Evolutionary conservation across 1,140 invertebrate species (phyloP).

Genomic region (Bombus confusus): DNA sequence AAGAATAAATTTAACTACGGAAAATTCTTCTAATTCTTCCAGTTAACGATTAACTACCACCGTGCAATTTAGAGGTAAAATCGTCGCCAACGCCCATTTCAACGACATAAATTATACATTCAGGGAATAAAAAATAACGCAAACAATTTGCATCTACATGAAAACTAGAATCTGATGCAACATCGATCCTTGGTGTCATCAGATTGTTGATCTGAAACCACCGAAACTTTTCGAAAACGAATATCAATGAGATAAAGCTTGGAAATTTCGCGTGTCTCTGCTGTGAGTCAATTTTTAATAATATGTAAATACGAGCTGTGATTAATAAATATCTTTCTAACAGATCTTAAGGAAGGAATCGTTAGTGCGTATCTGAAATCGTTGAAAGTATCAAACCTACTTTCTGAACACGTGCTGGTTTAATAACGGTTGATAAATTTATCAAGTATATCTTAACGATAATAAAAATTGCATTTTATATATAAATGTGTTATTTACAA

Average conservation of each 20-base stretch:
- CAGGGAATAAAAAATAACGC: slow-evolving; percentile 63
- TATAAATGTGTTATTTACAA: slow-evolving; percentile 12
- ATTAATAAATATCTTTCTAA: background rate
- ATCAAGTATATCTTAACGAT: too few relatives aligned
- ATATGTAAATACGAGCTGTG: background rate
- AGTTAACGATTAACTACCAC: background rate
- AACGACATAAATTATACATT: slow-evolving; percentile 71
- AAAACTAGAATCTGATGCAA: slow-evolving; percentile 81
- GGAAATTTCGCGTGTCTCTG: background rate
- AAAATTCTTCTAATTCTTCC: background rate
- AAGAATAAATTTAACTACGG: background rate
- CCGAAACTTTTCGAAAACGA: background rate
- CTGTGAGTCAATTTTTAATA: background rate
- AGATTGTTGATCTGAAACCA: slow-evolving; percentile 49
- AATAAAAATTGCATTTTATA: slow-evolving; percentile 1
- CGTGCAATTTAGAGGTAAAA: background rate
- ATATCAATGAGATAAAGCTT: background rate
- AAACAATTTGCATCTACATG: slow-evolving; percentile 68
- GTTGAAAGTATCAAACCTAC: background rate
- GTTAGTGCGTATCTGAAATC: background rate
- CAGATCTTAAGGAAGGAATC: background rate
- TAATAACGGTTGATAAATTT: background rate
- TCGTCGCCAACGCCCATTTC: slow-evolving; percentile 5
- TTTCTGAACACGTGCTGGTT: background rate
- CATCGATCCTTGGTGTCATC: slow-evolving; percentile 67